Conservation (phyloP, 2,113 vertebrate species). For the Mionectes macconnelli region DNA sequence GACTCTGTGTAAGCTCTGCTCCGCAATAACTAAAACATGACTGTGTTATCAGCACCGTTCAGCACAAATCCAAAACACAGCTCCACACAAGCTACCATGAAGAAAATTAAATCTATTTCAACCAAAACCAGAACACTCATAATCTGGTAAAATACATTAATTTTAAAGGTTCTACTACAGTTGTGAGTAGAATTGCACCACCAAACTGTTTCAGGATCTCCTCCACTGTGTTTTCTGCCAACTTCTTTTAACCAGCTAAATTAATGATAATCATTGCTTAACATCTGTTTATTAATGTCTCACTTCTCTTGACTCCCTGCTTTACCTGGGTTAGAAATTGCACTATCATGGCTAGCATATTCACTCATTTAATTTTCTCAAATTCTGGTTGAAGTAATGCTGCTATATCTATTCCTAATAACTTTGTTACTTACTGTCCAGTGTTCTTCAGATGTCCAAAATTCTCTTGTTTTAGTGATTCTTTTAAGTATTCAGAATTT, state of each 20-base stretch:
- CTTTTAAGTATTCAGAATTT: neutral
- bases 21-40: no score
- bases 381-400: neutral
- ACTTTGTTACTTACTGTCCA: neutral
- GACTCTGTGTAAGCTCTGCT: no score
- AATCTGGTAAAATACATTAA: neutral
- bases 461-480: neutral
- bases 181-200: neutral
- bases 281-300: neutral
- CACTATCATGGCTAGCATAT: neutral
- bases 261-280: neutral
- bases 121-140: neutral
- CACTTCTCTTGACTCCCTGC: neutral
- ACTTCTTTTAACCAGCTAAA: neutral
- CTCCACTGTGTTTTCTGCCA: neutral
- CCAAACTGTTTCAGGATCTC: neutral
- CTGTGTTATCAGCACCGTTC: no score
- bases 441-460: neutral
- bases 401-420: neutral
- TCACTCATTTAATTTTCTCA: neutral
- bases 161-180: neutral
- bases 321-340: neutral
- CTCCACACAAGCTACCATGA: neutral
- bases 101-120: neutral
- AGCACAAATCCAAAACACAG: no score